Base-by-base conservation (phyloP, 2,888 invertebrate genomes). In the Antheraea assamensis region DNA sequence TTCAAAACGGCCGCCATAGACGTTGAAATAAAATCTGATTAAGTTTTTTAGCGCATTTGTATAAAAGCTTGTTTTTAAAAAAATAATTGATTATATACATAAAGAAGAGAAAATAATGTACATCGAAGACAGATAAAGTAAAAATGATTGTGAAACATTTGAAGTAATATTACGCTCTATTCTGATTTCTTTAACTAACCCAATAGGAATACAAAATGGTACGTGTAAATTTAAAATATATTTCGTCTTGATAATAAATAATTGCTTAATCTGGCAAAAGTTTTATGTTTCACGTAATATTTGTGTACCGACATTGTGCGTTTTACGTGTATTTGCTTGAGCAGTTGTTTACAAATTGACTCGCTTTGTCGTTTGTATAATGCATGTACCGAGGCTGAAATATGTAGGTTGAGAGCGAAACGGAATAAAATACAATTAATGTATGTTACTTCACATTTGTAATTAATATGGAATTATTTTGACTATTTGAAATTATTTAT, bases 281-380 rank as follows among this genome's bases (percentile, higher is more conserved):
- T 77, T 77, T 76, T 78, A 75, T 80, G 79, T 82, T 81, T 81
- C 77, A 76, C 76, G 76, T 78, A 81, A 83, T 80, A 17, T 83
- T 83, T 78, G 80, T 80, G 77, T 82, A 83, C 78, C 82, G 82
- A 83, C 80, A 80, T 78, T 76, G 77, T 81, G 80, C 76, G 79
- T 82, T 84, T 82, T 81, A 83, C 82, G 84, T 85, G 73, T 85
- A 85, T 87, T 85, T 86, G 84, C 84, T 81, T 82, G 78, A 82
- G 82, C 84, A 80, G 78, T 77, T 90, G 88, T 88, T 87, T 88
- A 85, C 85, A 81, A 80, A 86, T 79, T 79, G 81, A 81, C 77
- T 79, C 83, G 78, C 75, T 76, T 76, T 78, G 80, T 79, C 75
- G 73, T 71, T 73, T 72, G 75, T 80, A 74, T 79, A 75, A 52